Conservation (phyloP, 2,113 vertebrate genomes). For the Ptychochromis oligacanthus region DNA sequence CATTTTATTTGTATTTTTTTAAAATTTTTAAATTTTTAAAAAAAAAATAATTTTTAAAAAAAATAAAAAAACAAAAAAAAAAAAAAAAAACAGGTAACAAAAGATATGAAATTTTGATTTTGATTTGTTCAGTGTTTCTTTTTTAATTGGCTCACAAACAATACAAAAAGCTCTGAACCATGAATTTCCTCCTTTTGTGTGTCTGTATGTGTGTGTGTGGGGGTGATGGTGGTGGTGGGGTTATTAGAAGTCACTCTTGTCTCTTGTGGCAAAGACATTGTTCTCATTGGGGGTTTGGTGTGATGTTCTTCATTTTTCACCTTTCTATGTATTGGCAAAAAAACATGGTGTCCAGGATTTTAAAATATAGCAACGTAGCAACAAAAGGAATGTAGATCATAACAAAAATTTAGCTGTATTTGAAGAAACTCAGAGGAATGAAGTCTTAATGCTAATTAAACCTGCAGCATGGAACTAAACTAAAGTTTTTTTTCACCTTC, state of each 20-base stretch:
- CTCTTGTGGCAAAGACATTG: neutral
- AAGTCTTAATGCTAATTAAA: neutral
- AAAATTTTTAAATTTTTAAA: too few relatives aligned
- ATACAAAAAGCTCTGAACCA: neutral
- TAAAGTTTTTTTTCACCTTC: neutral
- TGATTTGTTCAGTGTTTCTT: too few relatives aligned
- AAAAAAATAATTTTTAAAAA: too few relatives aligned
- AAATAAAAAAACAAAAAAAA: neutral
- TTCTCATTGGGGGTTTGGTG: neutral
- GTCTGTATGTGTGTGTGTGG: neutral
- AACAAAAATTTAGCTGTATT: too few relatives aligned
- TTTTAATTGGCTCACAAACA: neutral
- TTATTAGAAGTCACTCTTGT: neutral
- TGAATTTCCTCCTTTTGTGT: neutral
- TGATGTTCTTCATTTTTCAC: slow-evolving; percentile 38
- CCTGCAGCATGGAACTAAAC: neutral
- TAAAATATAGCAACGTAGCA: too few relatives aligned
- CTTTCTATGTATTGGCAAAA: neutral
- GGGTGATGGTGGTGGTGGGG: neutral
- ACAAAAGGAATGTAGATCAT: too few relatives aligned
- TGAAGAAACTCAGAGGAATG: neutral
- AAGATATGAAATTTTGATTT: neutral
- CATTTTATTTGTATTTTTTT: too few relatives aligned
- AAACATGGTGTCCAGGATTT: neutral
- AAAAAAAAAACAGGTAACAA: neutral